Evolutionary conservation across 1,140 invertebrate species (phyloP), one percentile per base, ranked within the genome.

Genomic region (Apis mellifera): DNA sequence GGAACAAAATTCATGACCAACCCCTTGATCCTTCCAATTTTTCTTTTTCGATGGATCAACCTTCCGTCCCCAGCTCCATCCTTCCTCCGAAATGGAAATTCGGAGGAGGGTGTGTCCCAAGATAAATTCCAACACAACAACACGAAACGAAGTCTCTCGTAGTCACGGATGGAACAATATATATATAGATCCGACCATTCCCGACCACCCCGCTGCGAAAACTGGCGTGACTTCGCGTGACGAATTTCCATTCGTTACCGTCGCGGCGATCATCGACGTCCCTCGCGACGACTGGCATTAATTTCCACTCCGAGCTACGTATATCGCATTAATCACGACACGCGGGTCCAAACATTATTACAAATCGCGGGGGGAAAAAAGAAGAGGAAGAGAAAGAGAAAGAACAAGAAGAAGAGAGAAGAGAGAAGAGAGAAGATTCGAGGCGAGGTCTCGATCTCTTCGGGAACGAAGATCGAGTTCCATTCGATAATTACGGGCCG

Each of bases 241-340:
- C 81, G 81, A 78, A 82, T 78, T 82, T 82, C 66, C 72, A 82
- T 77, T 82, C 66, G 74, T 82, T 70, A 70, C 66, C 57, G 55
- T 77, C 48, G 11, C 42, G 11, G 42, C 71, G 78, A 74, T 57
- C 78, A 50, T 64, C 69, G 78, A 69, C 78, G 48, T 50, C 19
- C 32, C 32, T 9, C 71, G 54, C 55, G 50, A 54, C 69, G 62
- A 42, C n/a, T 50, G 54, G 19, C 72, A 75, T 81, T 75, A 57
- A 81, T 81, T 50, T 66, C 54, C 11, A 42, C 32, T 42, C 32
- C 32, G 32, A 57, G 21, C 9, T 42, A 72, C 55, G 55, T 23
- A 62, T 48, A 48, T 57, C 52, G 15, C 57, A 81, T 81, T 75
- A 75, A 75, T 81, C 79, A 68, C 19, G n/a, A 52, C 60, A 32